Evolutionary conservation across 2,888 invertebrate species (phyloP), one percentile per base, ranked within the genome.

Genomic region (Acanthosepion pharaonis): DNA sequence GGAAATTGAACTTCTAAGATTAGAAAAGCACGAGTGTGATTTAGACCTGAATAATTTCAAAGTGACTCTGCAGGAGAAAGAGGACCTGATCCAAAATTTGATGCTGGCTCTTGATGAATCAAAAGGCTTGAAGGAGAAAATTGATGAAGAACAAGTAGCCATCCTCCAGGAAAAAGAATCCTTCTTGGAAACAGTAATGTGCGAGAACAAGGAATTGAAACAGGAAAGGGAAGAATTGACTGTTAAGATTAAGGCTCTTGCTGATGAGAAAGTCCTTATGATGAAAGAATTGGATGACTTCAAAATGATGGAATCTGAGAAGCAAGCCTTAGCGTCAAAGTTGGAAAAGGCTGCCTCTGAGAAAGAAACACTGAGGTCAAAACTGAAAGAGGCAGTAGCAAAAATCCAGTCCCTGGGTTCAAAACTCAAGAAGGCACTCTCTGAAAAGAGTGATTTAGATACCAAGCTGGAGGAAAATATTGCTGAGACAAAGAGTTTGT

Each of bases 61-160:
- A 94, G 94, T 93, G 23, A 94, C 94, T 91, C 33, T 95, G 20
- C 55, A 94, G 91, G 48, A 94, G 42, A 94, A 59, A 78, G 94
- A 78, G 28, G 53, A 94, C 33, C 25, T 93, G 49, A 93, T 93
- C 53, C 49, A 53, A 51, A 93, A 93, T 93, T 93, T 93, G 28
- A 25, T 93, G 49, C 23, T 49, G 93, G 28, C 93, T 15, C 51
- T 93, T 51, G 93, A 93, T 28, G 93, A 93, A 28, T n/a, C 93
- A 5, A 93, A 93, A 93, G 93, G 53, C 15, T 8, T n/a, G 5
- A 49, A 93, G 25, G 49, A 93, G 53, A 53, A 49, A 53, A 51
- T 18, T 9, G n/a, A 93, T 20, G 51, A 49, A n/a, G 53, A 93
- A 51, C 53, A n/a, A n/a, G n/a, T 53, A 28, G 49, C n/a, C 5